Percentiles rank a stretch among this genome's conserved stretches.
These are phyloP conservation scores for Aphaenogaster rudis DNA, from an alignment of 1,140 invertebrate species.

Conservation along the genomic window DNA sequence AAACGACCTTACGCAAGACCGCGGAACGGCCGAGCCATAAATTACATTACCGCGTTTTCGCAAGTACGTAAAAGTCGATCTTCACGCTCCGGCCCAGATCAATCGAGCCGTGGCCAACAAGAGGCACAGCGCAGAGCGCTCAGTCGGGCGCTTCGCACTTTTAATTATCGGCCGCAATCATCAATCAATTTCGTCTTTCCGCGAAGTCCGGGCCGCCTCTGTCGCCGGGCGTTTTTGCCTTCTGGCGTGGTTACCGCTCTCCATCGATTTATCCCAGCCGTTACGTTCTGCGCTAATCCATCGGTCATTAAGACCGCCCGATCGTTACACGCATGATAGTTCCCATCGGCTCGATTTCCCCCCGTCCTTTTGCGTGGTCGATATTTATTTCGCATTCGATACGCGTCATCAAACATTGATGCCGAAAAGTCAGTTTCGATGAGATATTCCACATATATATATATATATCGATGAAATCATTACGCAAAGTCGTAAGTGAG, in stretches of 20 bases:
- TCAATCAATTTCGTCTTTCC: constrained; percentile 79
- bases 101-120: constrained; percentile 55
- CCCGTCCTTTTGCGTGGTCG: constrained; percentile 48
- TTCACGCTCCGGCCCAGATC: constrained; percentile 49
- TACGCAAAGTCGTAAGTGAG: background rate
- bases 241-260: constrained; percentile 65
- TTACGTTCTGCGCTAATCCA: constrained; percentile 65
- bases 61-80: constrained; percentile 65
- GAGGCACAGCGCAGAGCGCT: constrained; percentile 20
- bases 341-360: constrained; percentile 59
- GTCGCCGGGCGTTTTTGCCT: constrained; percentile 74
- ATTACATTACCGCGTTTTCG: constrained; percentile 61
- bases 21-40: constrained; percentile 50
- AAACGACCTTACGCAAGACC: constrained; percentile 58
- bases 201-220: constrained; percentile 56
- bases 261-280: constrained; percentile 73
- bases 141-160: constrained; percentile 49
- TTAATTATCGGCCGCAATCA: constrained; percentile 80
- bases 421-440: background rate
- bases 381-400: constrained; percentile 73
- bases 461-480: background rate
- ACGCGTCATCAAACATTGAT: constrained; percentile 46
- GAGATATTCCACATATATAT: background rate
- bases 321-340: constrained; percentile 77
- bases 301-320: constrained; percentile 76